Base-by-base conservation (phyloP, 2,888 invertebrate genomes). In the Petrophora chlorosata region DNA sequence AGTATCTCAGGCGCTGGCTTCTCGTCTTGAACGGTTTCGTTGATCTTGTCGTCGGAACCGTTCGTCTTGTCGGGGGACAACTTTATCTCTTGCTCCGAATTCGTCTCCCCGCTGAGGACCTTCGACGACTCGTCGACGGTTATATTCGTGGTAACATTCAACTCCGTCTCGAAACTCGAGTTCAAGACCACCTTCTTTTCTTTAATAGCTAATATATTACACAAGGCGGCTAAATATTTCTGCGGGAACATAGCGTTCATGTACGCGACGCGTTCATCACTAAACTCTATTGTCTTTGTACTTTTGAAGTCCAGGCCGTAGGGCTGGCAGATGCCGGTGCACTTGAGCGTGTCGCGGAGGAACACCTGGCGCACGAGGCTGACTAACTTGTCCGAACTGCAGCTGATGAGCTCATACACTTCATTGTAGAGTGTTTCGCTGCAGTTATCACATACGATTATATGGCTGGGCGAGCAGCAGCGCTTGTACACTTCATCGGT, bases 381-480 rank as follows among this genome's bases (percentile, higher is more conserved):
- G 51, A 92, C 91, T 61, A 96, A 79, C 65, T 92, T 90, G 46
- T 87, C 86, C 36, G 92, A 90, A 62, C 92, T 92, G 79, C 96
- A 96, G 67, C 95, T 95, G 62, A 96, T 83, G 48, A 95, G 80
- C 73, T 94, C 93, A 72, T 94, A 96, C 38, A 96, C 93, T 63
- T 93, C 92, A 59, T 92, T 92, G 68, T 94, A 95, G 45, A 94
- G 85, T 9, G 92, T 85, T 72, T 94, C 93, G 70, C 93, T 93
- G 81, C 96, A 96, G 73, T 94, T 93, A 74, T 92, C 91, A 82
- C 96, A 96, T 56, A 93, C 92, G 59, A 96, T 93, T 51, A 92
- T 91, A 76, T 94, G 94, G 79, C 94, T 93, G 39, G 95, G 95
- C 33, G 95, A 95, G 59, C 92, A 92, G 80, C 96, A 96, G 67